Base-by-base conservation (phyloP, 2,797 vertebrate genomes). In the Alectoris magna region DNA sequence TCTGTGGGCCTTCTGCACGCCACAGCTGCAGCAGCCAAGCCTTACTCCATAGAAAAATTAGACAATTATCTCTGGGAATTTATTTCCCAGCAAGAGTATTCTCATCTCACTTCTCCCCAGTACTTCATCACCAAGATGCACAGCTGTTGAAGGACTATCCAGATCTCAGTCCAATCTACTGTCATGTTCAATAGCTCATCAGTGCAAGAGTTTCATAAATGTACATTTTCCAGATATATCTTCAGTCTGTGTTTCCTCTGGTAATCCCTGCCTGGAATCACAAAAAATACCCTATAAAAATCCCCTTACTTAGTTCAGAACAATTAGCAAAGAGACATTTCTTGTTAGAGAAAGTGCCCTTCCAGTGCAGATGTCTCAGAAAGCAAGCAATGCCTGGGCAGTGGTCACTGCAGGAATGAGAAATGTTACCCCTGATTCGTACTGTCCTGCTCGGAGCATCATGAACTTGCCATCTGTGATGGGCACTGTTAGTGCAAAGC, bases 131-230 rank as follows among this genome's bases (percentile, higher is more conserved):
- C 92, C 71, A 73, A 71, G 85, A 93, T 60, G 81, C 78, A 60
- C 94, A 95, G 95, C 96, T 96, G 92, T 93, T 96, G 95, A 96
- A 96, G 91, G 95, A 29, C 92, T 95, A 38, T 89, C 88, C 93
- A 96, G 96, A 94, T 96, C 92, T 94, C 88, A 15, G 80, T 92
- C 94, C 96, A 96, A 80, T 59, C 92, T 71, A 80, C 92, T 96
- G 94, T 96, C 94, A 94, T 56, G 71, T 95, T 96, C 91, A 92
- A 94, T 96, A 94, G 88, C 66, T 91, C 92, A 59, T 82, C 95
- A 58, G 63, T 80, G 58, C 66, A 70, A 77, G 84, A 74, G 58
- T 74, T 93, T 82, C 68, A 53, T 49, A 82, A 91, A 70, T 46
- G 31, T 72, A 77, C 19, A 2, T 91, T 90, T 88, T 91, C 77